Evolutionary conservation across 2,113 vertebrate species (phyloP).

Genomic region (Lepus americanus): DNA sequence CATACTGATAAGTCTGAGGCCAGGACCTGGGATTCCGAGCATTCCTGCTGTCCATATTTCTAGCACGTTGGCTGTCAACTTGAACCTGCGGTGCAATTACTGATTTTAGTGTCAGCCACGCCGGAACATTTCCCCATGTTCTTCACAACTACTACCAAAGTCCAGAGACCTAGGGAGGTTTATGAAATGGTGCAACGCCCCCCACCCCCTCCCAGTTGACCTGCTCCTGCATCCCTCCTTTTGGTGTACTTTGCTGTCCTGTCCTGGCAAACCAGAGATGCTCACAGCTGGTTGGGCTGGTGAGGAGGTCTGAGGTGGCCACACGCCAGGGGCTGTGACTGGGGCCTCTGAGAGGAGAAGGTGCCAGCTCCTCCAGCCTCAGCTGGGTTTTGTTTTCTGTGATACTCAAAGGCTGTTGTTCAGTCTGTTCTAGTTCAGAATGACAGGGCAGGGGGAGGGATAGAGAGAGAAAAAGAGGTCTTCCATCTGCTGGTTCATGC

Average conservation of each 20-base stretch:
- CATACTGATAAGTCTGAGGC: conserved; percentile 81
- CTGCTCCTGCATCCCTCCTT: background rate
- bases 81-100: background rate
- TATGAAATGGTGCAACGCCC: background rate
- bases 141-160: background rate
- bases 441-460: too few species aligned
- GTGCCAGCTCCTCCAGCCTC: background rate
- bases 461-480: too few species aligned
- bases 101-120: background rate
- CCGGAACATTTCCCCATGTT: background rate
- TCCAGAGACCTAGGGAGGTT: background rate
- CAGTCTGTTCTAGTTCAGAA: background rate
- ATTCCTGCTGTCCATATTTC: conserved; percentile 67
- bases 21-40: conserved; percentile 67
- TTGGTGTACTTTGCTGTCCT: background rate
- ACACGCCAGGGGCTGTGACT: background rate
- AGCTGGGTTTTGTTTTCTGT: background rate
- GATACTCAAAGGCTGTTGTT: background rate
- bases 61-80: conserved; percentile 42
- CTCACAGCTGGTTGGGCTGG: background rate
- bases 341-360: background rate
- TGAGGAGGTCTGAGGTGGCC: background rate
- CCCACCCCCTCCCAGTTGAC: background rate
- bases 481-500: too few species aligned
- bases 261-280: background rate